Percentiles rank a stretch among this genome's conserved stretches.
Evolutionary conservation across 2,797 vertebrate species (phyloP).

Genomic region (Channallabes apus): DNA sequence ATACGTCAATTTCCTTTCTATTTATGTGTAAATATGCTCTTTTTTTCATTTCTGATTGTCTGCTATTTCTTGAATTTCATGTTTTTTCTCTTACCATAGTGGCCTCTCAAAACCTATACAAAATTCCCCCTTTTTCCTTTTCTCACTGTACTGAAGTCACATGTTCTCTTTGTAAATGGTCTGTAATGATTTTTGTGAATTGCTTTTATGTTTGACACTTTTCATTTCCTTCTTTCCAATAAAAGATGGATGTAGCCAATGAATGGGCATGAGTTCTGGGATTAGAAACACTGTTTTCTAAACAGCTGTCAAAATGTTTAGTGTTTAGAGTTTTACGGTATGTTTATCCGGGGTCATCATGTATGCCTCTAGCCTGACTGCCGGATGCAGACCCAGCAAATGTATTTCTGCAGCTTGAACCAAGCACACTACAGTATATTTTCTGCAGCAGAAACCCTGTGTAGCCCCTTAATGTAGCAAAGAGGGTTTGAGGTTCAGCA

Average conservation of each 20-base stretch:
- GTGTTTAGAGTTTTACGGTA: background rate
- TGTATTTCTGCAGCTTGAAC: background rate
- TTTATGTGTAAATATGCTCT: conserved; percentile 67
- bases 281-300: background rate
- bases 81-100: conserved; percentile 35
- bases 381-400: background rate
- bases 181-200: conserved; percentile 35
- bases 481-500: background rate
- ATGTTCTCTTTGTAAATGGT: conserved; percentile 8
- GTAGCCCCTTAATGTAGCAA: background rate
- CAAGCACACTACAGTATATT: background rate
- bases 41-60: conserved; percentile 34
- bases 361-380: background rate
- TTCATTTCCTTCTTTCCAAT: conserved; percentile 63
- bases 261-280: conserved; percentile 10
- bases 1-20: conserved; percentile 52
- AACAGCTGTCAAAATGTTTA: background rate
- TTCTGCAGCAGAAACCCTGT: background rate
- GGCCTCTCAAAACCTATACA: conserved; percentile 7
- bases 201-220: conserved; percentile 59
- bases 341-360: background rate
- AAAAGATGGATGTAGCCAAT: conserved; percentile 55
- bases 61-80: conserved; percentile 37
- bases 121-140: conserved; percentile 6
- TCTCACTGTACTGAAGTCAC: conserved; percentile 5